A percentile compares a stretch with the other conserved stretches of the same genome.
phyloP scores from a whole-genome alignment of 2,113 vertebrate genomes.

The Microtus montanus region DNA sequence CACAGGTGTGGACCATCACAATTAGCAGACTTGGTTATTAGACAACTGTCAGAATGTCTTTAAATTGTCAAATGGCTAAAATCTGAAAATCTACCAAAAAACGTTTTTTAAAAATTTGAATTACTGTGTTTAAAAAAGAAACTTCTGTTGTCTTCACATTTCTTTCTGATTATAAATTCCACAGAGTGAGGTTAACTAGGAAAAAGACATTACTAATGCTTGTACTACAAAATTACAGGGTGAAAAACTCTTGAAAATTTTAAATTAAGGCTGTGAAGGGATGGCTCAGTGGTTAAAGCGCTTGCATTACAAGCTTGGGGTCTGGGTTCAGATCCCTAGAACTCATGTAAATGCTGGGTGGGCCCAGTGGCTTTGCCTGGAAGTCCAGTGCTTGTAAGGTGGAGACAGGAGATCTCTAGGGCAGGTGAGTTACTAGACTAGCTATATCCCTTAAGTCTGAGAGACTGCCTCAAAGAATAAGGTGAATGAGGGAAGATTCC shows the following conservation, averaged over 20 bases:
- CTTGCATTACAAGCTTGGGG: neutral
- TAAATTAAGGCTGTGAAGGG: neutral
- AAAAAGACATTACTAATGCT: conserved; percentile 19
- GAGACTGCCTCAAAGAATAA: neutral
- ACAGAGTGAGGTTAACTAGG: neutral
- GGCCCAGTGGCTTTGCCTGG: too few relatives aligned
- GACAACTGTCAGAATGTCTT: conserved; percentile 17
- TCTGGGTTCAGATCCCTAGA: neutral
- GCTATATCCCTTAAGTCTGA: neutral
- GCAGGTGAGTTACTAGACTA: neutral
- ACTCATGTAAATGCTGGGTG: neutral
- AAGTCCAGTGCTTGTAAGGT: neutral
- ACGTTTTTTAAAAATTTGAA: neutral
- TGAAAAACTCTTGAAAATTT: neutral
- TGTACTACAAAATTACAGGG: conserved; percentile 3
- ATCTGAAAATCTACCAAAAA: conserved; percentile 52
- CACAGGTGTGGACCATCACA: neutral
- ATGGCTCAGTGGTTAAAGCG: neutral
- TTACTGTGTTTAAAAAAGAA: conserved; percentile 42
- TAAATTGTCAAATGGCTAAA: conserved; percentile 59
- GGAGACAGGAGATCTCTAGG: neutral
- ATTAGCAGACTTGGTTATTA: neutral
- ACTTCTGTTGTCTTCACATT: conserved; percentile 25
- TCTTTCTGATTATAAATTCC: conserved; percentile 54
- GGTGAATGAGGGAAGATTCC: neutral